Evolutionary conservation across 2,797 vertebrate genomes (phyloP), one percentile per base, ranked within the genome.

Genomic region (Limosa lapponica): DNA sequence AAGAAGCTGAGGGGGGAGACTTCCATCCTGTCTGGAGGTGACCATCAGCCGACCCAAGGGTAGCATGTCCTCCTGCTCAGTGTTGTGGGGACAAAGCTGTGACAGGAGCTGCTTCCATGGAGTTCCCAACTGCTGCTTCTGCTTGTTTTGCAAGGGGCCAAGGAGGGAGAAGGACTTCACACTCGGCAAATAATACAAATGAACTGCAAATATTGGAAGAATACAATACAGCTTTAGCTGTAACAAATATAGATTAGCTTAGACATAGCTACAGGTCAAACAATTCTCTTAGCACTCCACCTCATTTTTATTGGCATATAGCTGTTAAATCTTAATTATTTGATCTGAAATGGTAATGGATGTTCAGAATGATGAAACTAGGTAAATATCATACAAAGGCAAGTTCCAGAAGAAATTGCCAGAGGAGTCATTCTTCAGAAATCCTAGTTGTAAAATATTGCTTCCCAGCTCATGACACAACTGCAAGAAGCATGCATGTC

Each of bases 391-490:
- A 57, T 28, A 34, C 14, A 80, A 85, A 65, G 8, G 14, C 11
- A 72, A 48, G 5, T 44, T 48, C 27, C 39, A 87, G 61, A 90
- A 83, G 46, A 93, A 93, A 82, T 71, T 86, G 11, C 55, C 43
- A 46, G n/a, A 24, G 20, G 17, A 48, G 27, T 58, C 3, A 55
- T 88, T 87, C 57, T 65, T 81, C 27, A 74, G 59, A 94, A 91
- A 78, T 93, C 54, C 51, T 75, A 17, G 57, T 71, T 94, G 69
- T 52, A 71, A 96, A 94, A 89, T 82, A 85, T 44, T 87, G 74
- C 6, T 16, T 92, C 8, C 62, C n/a, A 72, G 65, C n/a, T 93
- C 54, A 37, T 48, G 46, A 93, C 30, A 65, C 20, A 72, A 69
- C 54, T 49, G 58, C 30, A 86, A 74, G 82, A 85, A 75, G 8